Evolutionary conservation across 1,140 invertebrate species (phyloP).

Genomic region (Bombyx mori): ASM3026992v2 NC_085110.1:17309001-17309500

Average conservation of each 20-base stretch:
- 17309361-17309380: slow-evolving; percentile 68
- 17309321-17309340: slow-evolving; percentile 59
- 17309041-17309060: not conserved
- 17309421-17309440: not conserved
- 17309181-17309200: not conserved
- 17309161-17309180: slow-evolving; percentile 5
- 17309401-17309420: slow-evolving; percentile 26
- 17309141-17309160: slow-evolving; percentile 18
- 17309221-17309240: slow-evolving; percentile 45
- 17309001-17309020: no score
- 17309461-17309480: no score
- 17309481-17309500: no score
- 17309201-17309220: slow-evolving; percentile 44
- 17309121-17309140: slow-evolving; percentile 10
- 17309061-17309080: not conserved
- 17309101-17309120: slow-evolving; percentile 16
- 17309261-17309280: slow-evolving; percentile 39
- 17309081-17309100: no score
- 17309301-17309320: slow-evolving; percentile 58
- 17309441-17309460: no score
- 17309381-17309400: slow-evolving; percentile 42
- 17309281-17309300: slow-evolving; percentile 20
- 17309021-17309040: no score
- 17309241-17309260: slow-evolving; percentile 65
- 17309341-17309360: slow-evolving; percentile 64